Base-by-base conservation (phyloP, 2,888 invertebrate genomes). In the Ormyrus thymus region DNA sequence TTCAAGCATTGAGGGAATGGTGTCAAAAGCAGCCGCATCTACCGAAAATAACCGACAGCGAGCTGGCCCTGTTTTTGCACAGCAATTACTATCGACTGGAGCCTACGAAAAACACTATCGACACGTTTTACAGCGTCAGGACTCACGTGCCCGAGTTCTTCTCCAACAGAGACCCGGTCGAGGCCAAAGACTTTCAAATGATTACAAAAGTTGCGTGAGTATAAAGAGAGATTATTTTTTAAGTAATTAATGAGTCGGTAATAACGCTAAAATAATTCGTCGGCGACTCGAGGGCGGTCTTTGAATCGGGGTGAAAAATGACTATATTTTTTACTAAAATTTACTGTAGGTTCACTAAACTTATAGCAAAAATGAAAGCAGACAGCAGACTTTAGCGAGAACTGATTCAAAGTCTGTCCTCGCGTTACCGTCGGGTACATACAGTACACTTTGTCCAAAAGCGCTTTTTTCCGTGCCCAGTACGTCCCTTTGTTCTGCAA, bases 41-140 rank as follows among this genome's bases (percentile, higher is more conserved):
- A 75, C 92, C 94, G 0, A 86, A 92, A 83, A 91, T 91, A 85
- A 84, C 91, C 86, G 94, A 94, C 78, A 84, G 91, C 68, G 93
- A 94, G 81, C 90, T 94, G 7, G 92, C 94, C 68, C 88, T 94
- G 51, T 94, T 94, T 80, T 92, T 93, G 83, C 94, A 95, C 87
- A 94, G 94, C 86, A 95, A 95, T 88, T 91, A 92, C 78, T 93
- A 92, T 83, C 94, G 94, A 82, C 90, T 94, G 71, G 95, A 94
- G 83, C 91, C 93, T 29, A 91, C 95, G 0, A 95, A 95, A 87
- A 91, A 91, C 66, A 94, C 95, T 8, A 91, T 95, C 56, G 95
- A 96, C 84, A 92, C 92, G 0, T 93, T 93, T 88, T 93, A 92
- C 84, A 95, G 95, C 0, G 91, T 94, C 6, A 92, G 93, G 84